phyloP scores from a whole-genome alignment of 2,797 vertebrate genomes.

The Cichlasoma orientale region DNA sequence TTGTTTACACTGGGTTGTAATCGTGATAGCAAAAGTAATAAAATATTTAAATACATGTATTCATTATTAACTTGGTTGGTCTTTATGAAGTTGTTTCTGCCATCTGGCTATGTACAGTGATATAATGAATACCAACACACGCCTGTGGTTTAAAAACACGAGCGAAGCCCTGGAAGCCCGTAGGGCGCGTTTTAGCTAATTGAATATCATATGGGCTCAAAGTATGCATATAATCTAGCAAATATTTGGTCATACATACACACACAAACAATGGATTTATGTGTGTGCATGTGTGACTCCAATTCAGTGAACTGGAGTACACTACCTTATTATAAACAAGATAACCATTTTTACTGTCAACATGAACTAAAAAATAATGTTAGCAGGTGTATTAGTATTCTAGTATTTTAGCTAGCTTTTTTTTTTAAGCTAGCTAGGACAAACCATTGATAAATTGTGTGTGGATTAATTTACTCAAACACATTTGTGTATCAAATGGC shows the following conservation, averaged over 20 bases:
- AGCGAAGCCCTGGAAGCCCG: neutral
- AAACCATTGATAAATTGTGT: neutral
- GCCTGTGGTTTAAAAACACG: neutral
- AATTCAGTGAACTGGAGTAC: no score
- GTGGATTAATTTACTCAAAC: neutral
- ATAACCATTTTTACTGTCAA: neutral
- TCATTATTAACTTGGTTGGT: no score
- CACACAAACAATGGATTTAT: neutral
- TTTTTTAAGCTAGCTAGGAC: neutral
- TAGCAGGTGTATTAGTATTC: neutral
- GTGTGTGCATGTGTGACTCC: no score
- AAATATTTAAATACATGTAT: no score
- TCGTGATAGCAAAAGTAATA: no score
- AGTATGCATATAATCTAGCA: neutral
- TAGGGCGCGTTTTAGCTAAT: no score
- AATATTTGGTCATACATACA: neutral
- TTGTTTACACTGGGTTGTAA: no score
- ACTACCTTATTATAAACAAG: neutral
- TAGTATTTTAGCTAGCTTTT: no score
- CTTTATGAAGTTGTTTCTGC: no score
- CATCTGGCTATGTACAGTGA: no score
- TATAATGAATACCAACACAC: no score
- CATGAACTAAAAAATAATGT: neutral
- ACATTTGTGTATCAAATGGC: neutral
- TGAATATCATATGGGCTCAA: neutral